Evolutionary conservation across 2,888 invertebrate species (phyloP), one percentile per base, ranked within the genome.

Genomic region (Perizoma affinitatum): DNA sequence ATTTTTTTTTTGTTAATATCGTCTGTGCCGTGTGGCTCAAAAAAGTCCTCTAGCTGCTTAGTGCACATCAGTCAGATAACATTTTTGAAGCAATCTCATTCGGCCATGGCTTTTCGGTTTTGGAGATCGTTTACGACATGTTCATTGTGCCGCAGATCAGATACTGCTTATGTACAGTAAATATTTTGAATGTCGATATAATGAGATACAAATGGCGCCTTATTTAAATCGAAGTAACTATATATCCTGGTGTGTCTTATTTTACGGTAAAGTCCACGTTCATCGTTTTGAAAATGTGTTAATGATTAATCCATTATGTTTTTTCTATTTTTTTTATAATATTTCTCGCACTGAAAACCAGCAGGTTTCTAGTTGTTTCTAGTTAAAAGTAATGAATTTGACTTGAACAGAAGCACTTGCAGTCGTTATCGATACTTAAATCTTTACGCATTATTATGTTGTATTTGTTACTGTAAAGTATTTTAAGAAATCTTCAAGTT

Each of bases 61-160:
- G 22, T 22, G 22, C 22, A 40, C 38, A 47, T 35, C 34, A 56
- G 43, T 56, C 58, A 56, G 36, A 51, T 62, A 57, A 43, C 48
- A 46, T 43, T 83, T 80, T 82, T 80, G 79, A 84, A 82, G 80
- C 77, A 71, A 88, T 88, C 87, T 86, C 71, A 85, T 86, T 84
- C 78, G 83, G 80, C 86, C 86, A 74, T 89, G 86, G 85, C 84
- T 86, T 83, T 86, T 86, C 81, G 82, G 70, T 75, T 84, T 83
- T 80, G 80, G 84, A 64, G 72, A 75, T 76, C 66, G 70, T 66
- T 86, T 87, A 79, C 84, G 77, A 85, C 82, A 84, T 63, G 40
- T 22, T 42, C 54, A 78, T 80, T 80, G 74, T 78, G 78, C 76
- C 70, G 76, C 77, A 71, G 69, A 83, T 82, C 78, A 70, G 75